Evolutionary conservation across 2,888 invertebrate species (phyloP), one percentile per base, ranked within the genome.

Genomic region (Ectropis crepuscularia): DNA sequence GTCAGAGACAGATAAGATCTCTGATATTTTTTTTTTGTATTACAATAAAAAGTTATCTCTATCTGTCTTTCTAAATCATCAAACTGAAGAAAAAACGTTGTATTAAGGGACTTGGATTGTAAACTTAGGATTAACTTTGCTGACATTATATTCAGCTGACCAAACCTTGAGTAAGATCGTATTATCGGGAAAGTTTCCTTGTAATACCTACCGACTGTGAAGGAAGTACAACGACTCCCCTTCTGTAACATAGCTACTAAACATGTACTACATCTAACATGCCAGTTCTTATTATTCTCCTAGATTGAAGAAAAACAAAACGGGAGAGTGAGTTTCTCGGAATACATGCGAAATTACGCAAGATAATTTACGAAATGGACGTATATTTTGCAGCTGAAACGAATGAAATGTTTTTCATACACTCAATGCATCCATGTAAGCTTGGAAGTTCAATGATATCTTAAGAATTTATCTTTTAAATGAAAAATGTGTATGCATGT

Each of bases 241-340:
- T 65, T 70, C 73, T 68, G 61, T 68, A 63, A 60, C 58, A 41
- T 16, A 51, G n/a, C 38, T 38, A 43, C n/a, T 68, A 70, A 61
- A 74, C 69, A 71, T 70, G 55, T 67, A 71, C 49, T 53, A 50
- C 50, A 36, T 60, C 59, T 55, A 51, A 67, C 54, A 67, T 47
- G 51, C 36, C 12, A 53, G 48, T 48, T 60, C 54, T 63, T 80
- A 65, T 76, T 79, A 75, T 77, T 75, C 59, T 63, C 70, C 49
- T 41, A 73, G 71, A 80, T 80, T 79, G 72, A 77, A 83, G 72
- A 71, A 82, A 83, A 82, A 83, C 78, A 81, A 78, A 55, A 64
- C 63, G 73, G 59, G 70, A 71, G 71, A 71, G 63, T 59, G 67
- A 72, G 58, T 67, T 77, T 75, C 71, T 65, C 62, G 63, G 70